Evolutionary conservation across 2,797 vertebrate species (phyloP), one percentile per base, ranked within the genome.

Genomic region (Orientallactaga sibirica): DNA sequence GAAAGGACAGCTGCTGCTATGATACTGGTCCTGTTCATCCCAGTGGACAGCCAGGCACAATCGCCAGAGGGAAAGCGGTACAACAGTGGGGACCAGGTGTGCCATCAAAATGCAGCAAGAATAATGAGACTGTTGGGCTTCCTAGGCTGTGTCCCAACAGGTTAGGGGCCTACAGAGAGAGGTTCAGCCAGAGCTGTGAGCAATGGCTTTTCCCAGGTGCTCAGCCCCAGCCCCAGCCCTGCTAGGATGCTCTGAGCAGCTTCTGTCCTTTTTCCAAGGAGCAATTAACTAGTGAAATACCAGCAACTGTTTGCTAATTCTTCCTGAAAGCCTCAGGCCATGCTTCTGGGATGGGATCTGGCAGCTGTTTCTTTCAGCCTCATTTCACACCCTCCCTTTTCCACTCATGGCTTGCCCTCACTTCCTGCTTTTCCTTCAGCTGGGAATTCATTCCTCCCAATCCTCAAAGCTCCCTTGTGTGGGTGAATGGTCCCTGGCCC

Each of bases 101-200:
- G 24, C 27, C 43, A 62, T 62, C 66, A 66, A 75, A 82, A 58
- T 18, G 7, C 20, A 82, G 43, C 85, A 75, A 48, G 33, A 90
- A 68, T 90, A 97, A 88, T 68, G 90, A 94, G 86, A 61, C 37
- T 12, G 16, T 0, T 73, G 41, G 29, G 74, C 37, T 76, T 62
- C 86, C 66, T 5, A 11, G 22, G 27, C 67, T 61, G 61, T 43
- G 41, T 95, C 62, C 81, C 71, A 86, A 64, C 55, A 86, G 88
- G 84, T 84, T 74, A 61, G 70, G 55, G 52, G 29, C 16, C 64
- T 48, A 20, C 16, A 25, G 71, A 48, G 20, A 25, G 71, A 48
- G 16, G 41, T 24, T 62, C 37, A 29, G 16, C 27, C 55, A 43
- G 66, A 29, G 58, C 24, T 43, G 55, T 20, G 25, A 82, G 29